Evolutionary conservation across 2,888 invertebrate genomes (phyloP).

Genomic region (Andrena minutula): DNA sequence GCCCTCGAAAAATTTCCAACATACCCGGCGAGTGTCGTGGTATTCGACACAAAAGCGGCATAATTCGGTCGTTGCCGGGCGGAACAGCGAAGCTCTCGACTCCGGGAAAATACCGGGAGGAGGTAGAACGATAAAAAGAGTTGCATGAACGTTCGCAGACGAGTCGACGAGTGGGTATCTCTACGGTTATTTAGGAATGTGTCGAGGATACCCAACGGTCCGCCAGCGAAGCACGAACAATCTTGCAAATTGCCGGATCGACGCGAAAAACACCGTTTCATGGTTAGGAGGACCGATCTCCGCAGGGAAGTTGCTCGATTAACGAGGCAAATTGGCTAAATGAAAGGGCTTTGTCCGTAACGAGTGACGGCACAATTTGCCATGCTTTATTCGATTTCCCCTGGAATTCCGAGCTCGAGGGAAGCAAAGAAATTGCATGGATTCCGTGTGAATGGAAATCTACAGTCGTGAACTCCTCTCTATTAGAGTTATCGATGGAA

Average conservation of each 20-base stretch:
- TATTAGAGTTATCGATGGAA: constrained; percentile 14
- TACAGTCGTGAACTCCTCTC: not conserved
- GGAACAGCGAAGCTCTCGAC: constrained; percentile 19
- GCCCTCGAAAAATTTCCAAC: constrained; percentile 30
- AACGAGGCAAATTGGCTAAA: constrained; percentile 53
- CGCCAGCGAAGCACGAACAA: constrained; percentile 21
- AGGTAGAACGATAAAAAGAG: not conserved
- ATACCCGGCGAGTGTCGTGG: constrained; percentile 11
- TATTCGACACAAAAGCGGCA: constrained; percentile 47
- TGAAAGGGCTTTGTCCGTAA: constrained; percentile 33
- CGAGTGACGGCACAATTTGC: constrained; percentile 35
- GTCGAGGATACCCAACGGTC: constrained; percentile 11
- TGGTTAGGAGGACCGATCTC: constrained; percentile 11
- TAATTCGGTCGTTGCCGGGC: constrained; percentile 38
- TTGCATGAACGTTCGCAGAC: constrained; percentile 13
- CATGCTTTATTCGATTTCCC: constrained; percentile 18
- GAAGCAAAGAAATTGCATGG: constrained; percentile 5
- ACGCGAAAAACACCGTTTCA: constrained; percentile 30
- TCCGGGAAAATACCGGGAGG: not conserved
- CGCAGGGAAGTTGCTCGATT: constrained; percentile 40
- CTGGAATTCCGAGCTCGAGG: not conserved
- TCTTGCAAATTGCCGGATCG: constrained; percentile 30
- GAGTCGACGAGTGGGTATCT: constrained; percentile 35
- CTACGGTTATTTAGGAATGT: constrained; percentile 32
- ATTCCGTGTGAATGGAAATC: not conserved